These are phyloP conservation scores for Drosophila bipectinata DNA, from an alignment of 1,140 invertebrate species.

Conservation along the genomic window DNA sequence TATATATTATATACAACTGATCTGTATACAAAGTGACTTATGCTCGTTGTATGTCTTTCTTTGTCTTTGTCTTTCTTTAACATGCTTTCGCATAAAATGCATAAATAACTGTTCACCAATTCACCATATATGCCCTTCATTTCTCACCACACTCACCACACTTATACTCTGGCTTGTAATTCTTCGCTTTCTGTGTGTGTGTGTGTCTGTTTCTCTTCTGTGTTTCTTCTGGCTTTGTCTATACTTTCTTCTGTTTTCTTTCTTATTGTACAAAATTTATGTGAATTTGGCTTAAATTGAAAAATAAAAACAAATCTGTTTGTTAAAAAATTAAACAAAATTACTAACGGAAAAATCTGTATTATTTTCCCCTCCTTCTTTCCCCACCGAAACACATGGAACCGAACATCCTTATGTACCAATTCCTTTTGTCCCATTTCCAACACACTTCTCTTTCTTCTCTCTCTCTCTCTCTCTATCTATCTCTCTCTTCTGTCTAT, in stretches of 20 bases:
- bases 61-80: conserved; percentile 70
- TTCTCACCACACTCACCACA: conserved; percentile 3
- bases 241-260: conserved; percentile 17
- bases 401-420: conserved; percentile 13
- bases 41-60: conserved; percentile 83
- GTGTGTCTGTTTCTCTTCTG: not conserved
- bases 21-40: conserved; percentile 74
- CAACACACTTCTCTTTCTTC: conserved; percentile 39
- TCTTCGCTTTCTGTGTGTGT: conserved; percentile 5
- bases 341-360: conserved; percentile 77
- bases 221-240: conserved; percentile 5
- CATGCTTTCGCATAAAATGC: conserved; percentile 76
- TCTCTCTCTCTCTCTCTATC: conserved; percentile 32
- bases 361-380: conserved; percentile 42
- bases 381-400: conserved; percentile 3
- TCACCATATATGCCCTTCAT: conserved; percentile 10
- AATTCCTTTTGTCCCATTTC: conserved; percentile 10
- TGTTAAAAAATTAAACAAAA: conserved; percentile 49
- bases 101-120: conserved; percentile 50
- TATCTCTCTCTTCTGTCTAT: conserved; percentile 40
- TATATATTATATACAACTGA: conserved; percentile 24
- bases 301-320: not conserved
- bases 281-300: conserved; percentile 61
- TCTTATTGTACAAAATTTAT: conserved; percentile 38
- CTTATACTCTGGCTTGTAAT: conserved; percentile 12